Conservation (phyloP, 2,888 invertebrate species). For the Ennomos quercinarius region DNA sequence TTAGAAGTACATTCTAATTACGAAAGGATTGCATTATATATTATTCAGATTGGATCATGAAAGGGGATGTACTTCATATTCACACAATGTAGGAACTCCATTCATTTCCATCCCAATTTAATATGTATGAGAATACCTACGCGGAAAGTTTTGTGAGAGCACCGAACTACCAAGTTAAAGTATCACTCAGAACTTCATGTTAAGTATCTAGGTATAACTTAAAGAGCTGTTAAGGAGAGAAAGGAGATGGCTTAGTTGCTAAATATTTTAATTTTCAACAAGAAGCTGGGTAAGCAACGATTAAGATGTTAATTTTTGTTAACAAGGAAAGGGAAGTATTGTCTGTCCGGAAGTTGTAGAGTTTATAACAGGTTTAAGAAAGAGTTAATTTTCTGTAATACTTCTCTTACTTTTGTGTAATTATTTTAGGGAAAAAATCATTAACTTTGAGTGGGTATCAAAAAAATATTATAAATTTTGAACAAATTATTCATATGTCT, state of each 20-base stretch:
- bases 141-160: conserved; percentile 60
- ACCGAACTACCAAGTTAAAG: conserved; percentile 61
- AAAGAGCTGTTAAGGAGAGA: conserved; percentile 40
- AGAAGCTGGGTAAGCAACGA: conserved; percentile 18
- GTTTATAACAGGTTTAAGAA: not conserved
- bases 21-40: conserved; percentile 43
- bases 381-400: too few species aligned
- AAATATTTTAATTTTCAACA: conserved; percentile 28
- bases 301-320: conserved; percentile 30
- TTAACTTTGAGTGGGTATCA: too few species aligned
- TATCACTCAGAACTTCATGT: conserved; percentile 46
- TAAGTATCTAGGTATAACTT: conserved; percentile 54
- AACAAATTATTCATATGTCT: too few species aligned
- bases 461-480: too few species aligned
- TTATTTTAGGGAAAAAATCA: too few species aligned
- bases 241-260: conserved; percentile 24
- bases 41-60: conserved; percentile 45
- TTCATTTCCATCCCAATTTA: conserved; percentile 60
- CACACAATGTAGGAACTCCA: conserved; percentile 49
- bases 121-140: conserved; percentile 66
- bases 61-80: conserved; percentile 44
- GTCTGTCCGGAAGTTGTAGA: conserved; percentile 3
- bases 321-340: conserved; percentile 14
- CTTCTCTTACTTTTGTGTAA: too few species aligned
- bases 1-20: conserved; percentile 20